These are phyloP conservation scores for Salvelinus namaycush DNA, from an alignment of 2,113 vertebrate genomes.

Conservation along the genomic window DNA sequence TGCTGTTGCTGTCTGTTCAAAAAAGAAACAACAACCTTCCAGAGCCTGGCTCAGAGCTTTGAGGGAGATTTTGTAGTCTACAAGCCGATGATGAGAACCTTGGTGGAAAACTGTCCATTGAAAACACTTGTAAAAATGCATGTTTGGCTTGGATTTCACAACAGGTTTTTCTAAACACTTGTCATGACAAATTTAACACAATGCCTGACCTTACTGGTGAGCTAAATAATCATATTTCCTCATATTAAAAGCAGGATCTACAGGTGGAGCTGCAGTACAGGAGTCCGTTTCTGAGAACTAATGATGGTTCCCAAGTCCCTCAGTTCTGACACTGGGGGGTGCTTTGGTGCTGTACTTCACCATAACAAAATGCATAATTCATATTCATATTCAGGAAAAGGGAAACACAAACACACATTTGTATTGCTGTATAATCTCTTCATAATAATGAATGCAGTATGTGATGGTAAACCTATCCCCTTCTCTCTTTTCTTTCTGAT, in stretches of 20 bases:
- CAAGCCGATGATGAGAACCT: neutral
- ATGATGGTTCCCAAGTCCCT: conserved; percentile 5
- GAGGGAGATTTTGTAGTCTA: neutral
- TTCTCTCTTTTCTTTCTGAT: neutral
- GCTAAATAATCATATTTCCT: neutral
- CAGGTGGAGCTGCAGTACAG: neutral
- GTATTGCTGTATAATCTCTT: neutral
- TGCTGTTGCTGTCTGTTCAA: neutral
- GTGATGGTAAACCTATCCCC: neutral
- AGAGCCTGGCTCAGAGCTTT: neutral
- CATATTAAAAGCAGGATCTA: neutral
- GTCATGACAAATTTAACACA: neutral
- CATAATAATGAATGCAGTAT: neutral
- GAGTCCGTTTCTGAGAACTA: neutral
- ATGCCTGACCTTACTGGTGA: neutral
- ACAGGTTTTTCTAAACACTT: neutral
- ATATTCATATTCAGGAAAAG: neutral
- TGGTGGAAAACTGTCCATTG: neutral
- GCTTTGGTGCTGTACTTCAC: conserved; percentile 26
- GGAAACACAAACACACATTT: neutral
- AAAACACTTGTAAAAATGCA: neutral
- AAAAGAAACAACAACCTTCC: neutral
- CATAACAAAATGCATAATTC: neutral
- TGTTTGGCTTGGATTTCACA: neutral
- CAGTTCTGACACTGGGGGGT: conserved; percentile 25